Base-by-base conservation (phyloP, 2,888 invertebrate genomes). In the Bombylius discolor region DNA sequence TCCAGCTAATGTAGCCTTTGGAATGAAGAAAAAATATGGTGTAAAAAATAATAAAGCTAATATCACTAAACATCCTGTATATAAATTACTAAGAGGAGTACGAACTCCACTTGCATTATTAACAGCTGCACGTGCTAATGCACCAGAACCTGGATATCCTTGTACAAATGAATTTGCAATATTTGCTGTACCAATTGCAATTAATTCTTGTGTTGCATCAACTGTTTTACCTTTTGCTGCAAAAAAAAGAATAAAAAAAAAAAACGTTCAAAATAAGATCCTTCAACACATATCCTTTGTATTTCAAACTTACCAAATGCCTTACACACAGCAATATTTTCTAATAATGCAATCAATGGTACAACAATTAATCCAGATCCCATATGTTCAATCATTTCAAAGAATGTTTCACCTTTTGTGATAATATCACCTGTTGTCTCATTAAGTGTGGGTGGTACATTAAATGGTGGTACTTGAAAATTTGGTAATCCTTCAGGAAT, bases 321-420 rank as follows among this genome's bases (percentile, higher is more conserved):
- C 77, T 92, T 92, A 73, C 90, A 91, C 64, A 92, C 90, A 33
- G 95, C 89, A 67, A 95, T 89, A 64, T 91, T 88, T 71, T 95
- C 95, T 67, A 96, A 80, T 54, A 96, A 76, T 14, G 89, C 87
- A 65, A 95, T 84, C 47, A 96, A 75, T 4, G 95, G 93, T 58
- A 95, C 82, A 42, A 96, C 91, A 58, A 89, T 77, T 54, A 95
- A 77, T 12, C 92, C 92, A 23, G 89, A 85, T 48, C 92, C 90
- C 67, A 95, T 78, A 69, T 85, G 83, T 61, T 85, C 79, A 55
- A 85, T 78, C 85, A 91, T 89, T 52, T 87, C 83, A 49, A 80
- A 67, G 68, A 89, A 86, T 47, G 63, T 66, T 56, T 71, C 67
- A 3, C 44, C 58, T 11, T 51, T 31, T 48, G 46, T 34, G 14